Percentiles rank a stretch among this genome's conserved stretches.
Evolutionary conservation across 1,140 invertebrate species (phyloP).

Genomic region (Ostrea edulis): DNA sequence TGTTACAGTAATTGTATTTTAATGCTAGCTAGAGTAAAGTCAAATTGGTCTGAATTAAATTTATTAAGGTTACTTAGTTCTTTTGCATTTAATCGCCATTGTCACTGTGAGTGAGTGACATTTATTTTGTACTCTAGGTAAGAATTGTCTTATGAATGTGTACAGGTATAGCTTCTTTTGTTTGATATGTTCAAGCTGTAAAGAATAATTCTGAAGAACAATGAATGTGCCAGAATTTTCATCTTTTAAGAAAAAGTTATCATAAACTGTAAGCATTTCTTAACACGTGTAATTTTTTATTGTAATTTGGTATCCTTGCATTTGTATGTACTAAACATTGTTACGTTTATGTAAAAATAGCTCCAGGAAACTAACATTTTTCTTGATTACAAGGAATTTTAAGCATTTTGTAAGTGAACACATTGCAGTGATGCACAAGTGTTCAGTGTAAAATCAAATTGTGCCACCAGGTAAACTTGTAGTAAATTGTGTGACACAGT

Average conservation of each 20-base stretch:
- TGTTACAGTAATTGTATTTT: not conserved
- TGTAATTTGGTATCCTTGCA: no score
- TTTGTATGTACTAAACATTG: not conserved
- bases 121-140: conserved; percentile 19
- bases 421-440: not conserved
- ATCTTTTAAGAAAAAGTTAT: not conserved
- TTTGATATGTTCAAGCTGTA: not conserved
- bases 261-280: not conserved
- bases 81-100: not conserved
- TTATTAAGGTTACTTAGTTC: not conserved
- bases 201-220: not conserved
- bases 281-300: no score
- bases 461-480: conserved; percentile 3
- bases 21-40: not conserved
- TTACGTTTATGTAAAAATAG: not conserved
- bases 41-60: conserved; percentile 2
- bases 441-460: not conserved
- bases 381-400: not conserved
- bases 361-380: conserved; percentile 7
- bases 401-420: conserved; percentile 4
- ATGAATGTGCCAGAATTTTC: not conserved
- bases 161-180: not conserved
- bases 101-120: conserved; percentile 24
- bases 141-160: not conserved
- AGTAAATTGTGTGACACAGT: conserved; percentile 6